These are phyloP conservation scores for Hecatera dysodea DNA, from an alignment of 2,888 invertebrate genomes.

Conservation along the genomic window DNA sequence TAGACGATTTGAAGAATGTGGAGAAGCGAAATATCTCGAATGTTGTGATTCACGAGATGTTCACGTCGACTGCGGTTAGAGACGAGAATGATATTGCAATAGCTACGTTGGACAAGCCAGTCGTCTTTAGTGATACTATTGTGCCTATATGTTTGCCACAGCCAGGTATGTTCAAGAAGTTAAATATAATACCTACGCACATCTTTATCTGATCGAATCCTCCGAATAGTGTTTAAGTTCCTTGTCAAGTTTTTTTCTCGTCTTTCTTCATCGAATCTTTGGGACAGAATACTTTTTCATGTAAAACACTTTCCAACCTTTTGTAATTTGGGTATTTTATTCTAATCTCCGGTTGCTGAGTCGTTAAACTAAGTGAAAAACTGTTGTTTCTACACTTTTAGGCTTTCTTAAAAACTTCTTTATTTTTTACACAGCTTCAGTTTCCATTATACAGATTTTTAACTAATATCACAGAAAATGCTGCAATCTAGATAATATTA, in stretches of 20 bases:
- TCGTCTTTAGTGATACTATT: constrained; percentile 84
- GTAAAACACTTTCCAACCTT: constrained; percentile 17
- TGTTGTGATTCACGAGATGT: constrained; percentile 86
- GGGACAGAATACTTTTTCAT: constrained; percentile 3
- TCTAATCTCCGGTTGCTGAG: background rate
- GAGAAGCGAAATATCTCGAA: constrained; percentile 79
- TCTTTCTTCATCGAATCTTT: background rate
- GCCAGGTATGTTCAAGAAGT: constrained; percentile 77
- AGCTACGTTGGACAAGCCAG: constrained; percentile 83
- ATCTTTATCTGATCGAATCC: too few species aligned
- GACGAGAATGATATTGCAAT: constrained; percentile 91
- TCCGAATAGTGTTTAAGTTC: background rate
- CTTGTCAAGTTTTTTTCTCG: background rate
- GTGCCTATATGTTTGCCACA: constrained; percentile 90
- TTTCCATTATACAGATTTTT: background rate
- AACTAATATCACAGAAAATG: too few species aligned
- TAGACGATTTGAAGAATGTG: constrained; percentile 79
- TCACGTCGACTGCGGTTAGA: constrained; percentile 87
- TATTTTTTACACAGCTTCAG: background rate
- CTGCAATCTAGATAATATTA: too few species aligned
- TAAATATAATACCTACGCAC: too few species aligned
- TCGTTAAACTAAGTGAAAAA: constrained; percentile 8
- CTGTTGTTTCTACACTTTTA: background rate
- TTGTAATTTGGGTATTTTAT: constrained; percentile 2
- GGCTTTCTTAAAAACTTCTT: background rate